Base-by-base conservation (phyloP, 1,140 invertebrate species). In the Heliothis virescens region DNA sequence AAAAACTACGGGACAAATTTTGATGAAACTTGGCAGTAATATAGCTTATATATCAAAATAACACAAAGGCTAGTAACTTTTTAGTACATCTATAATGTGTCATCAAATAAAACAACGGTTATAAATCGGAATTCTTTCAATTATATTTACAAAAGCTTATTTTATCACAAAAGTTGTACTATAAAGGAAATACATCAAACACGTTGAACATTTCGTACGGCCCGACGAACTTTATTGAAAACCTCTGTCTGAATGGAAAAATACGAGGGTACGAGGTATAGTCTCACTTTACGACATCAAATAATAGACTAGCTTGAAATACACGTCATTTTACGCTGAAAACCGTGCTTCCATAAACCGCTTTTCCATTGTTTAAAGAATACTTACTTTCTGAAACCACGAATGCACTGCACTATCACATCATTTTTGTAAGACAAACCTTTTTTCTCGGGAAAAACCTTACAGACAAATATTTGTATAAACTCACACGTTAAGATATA, bases 221-320 rank as follows among this genome's bases (percentile, higher is more conserved):
- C 55, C 62, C 52, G 69, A 29, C 34, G 55, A 83, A 85, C 65
- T 84, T 85, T 84, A 88, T 88, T 88, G 86, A 88, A 86, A 85
- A 85, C 82, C 84, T 80, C 79, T 72, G 81, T 82, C 81, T 69
- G 74, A 77, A 80, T 77, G 62, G 48, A 65, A 80, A 84, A 85
- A 82, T 86, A 86, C 79, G 82, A 72, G 63, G 67, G 74, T 47
- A 71, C 21, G 21, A 26, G 21, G 21, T 2, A 26, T 48, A 73
- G 48, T 53, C 71, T 55, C 69, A 55, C 52, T 80, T 84, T 79
- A 80, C 79, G 75, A 79, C 62, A 60, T 79, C 55, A 82, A 82
- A 82, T 77, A 83, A 84, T 81, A 84, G 50, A 67, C 62, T 69
- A 13, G 21, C 0, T 21, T 55, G 29, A 60, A 74, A 47, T 60